Conservation (phyloP, 2,113 vertebrate genomes). For the Zosterops lateralis region DNA sequence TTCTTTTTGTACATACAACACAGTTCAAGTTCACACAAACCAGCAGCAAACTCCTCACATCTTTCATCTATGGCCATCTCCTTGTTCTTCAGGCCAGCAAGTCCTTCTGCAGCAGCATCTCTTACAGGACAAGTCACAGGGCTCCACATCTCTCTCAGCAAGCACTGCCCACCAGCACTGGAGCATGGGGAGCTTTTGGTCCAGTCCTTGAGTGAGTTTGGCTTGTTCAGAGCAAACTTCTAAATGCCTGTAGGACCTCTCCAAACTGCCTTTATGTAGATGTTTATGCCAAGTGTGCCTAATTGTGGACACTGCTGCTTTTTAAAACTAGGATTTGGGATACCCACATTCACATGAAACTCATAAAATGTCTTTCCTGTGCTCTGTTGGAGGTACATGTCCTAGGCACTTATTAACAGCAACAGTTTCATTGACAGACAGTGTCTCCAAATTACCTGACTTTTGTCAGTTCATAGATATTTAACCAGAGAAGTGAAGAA, state of each 20-base stretch:
- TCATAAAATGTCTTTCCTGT: neutral
- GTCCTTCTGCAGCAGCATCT: neutral
- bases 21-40: neutral
- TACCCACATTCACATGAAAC: neutral
- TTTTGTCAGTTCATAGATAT: neutral
- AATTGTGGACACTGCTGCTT: neutral
- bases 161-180: neutral
- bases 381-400: neutral
- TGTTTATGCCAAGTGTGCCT: neutral
- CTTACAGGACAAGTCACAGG: accelerated
- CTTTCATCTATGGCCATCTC: neutral
- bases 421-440: neutral
- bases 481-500: neutral
- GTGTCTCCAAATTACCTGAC: neutral
- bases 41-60: neutral
- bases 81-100: neutral
- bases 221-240: neutral
- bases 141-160: neutral
- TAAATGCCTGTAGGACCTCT: neutral
- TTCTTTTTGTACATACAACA: neutral
- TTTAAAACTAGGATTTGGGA: neutral
- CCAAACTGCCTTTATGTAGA: neutral
- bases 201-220: neutral
- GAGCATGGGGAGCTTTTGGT: neutral
- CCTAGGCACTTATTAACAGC: neutral